Percentiles rank a stretch among this genome's conserved stretches.
Evolutionary conservation across 2,797 vertebrate genomes (phyloP).

Genomic region (Platyrinchus mystaceus): DNA sequence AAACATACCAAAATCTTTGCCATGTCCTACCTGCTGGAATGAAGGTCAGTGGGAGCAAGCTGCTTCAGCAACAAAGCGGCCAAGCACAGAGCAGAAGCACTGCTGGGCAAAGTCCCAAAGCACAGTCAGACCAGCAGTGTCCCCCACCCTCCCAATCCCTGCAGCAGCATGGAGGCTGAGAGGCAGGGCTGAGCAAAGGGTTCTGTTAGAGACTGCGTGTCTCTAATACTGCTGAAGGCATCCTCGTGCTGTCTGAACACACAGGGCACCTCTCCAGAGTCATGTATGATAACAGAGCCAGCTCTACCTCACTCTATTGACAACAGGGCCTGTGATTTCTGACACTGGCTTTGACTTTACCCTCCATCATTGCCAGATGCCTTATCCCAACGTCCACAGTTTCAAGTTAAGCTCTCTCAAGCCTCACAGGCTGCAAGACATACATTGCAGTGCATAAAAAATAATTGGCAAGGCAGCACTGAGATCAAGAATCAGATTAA

Average conservation of each 20-base stretch:
- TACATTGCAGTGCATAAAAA: neutral
- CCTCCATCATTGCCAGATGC: neutral
- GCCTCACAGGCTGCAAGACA: neutral
- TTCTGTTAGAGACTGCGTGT: neutral
- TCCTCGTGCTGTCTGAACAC: too few species aligned
- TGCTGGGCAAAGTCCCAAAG: neutral
- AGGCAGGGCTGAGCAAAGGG: neutral
- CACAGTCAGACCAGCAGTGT: neutral
- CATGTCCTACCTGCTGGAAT: neutral
- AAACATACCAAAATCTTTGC: neutral
- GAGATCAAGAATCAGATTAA: neutral
- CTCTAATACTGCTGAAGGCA: neutral
- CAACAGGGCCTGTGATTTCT: neutral
- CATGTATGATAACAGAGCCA: neutral
- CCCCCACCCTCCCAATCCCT: neutral
- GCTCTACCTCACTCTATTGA: neutral
- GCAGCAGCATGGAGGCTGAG: neutral
- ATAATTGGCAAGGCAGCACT: neutral
- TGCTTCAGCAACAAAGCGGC: neutral
- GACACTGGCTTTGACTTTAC: neutral
- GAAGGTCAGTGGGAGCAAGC: neutral
- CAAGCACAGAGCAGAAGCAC: neutral
- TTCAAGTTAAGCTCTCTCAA: neutral
- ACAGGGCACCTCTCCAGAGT: neutral
- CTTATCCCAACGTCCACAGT: accelerated